Percentiles rank a stretch among this genome's conserved stretches.
These are phyloP conservation scores for Chloromyia formosa DNA, from an alignment of 2,888 invertebrate genomes.

Conservation along the genomic window DNA sequence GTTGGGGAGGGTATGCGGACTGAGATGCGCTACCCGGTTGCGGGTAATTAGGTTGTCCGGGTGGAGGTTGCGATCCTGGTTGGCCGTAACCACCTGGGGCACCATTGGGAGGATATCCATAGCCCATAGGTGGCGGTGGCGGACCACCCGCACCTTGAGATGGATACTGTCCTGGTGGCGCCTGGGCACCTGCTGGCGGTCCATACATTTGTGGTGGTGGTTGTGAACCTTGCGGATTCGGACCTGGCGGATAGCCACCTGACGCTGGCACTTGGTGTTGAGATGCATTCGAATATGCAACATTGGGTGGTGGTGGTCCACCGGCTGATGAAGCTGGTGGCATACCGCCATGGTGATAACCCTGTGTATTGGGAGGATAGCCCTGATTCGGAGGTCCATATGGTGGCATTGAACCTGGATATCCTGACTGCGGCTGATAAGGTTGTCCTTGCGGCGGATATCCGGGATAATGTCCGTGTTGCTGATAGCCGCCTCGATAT, in stretches of 20 bases:
- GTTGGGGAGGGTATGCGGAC: constrained; percentile 64
- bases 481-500: constrained; percentile 67
- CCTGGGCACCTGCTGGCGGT: constrained; percentile 62
- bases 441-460: constrained; percentile 67
- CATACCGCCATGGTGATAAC: constrained; percentile 66
- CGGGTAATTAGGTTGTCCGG: constrained; percentile 62
- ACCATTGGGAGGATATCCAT: constrained; percentile 64
- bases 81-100: constrained; percentile 59
- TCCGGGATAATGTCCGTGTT: constrained; percentile 66
- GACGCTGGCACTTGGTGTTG: constrained; percentile 64
- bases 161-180: constrained; percentile 64
- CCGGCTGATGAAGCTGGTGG: constrained; percentile 62
- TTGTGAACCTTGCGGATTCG: constrained; percentile 59
- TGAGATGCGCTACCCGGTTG: constrained; percentile 59
- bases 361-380: constrained; percentile 70
- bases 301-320: constrained; percentile 60
- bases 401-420: constrained; percentile 63
- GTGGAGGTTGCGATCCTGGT: constrained; percentile 54
- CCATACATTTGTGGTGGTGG: constrained; percentile 64
- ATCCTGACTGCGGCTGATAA: constrained; percentile 70
- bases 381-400: constrained; percentile 63
- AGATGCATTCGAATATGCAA: constrained; percentile 65
- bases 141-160: constrained; percentile 60
- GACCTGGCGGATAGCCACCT: constrained; percentile 65
- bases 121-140: constrained; percentile 64